Percentiles rank a stretch among this genome's conserved stretches.
Evolutionary conservation across 2,113 vertebrate species (phyloP).

Genomic region (Phocoena phocoena): DNA sequence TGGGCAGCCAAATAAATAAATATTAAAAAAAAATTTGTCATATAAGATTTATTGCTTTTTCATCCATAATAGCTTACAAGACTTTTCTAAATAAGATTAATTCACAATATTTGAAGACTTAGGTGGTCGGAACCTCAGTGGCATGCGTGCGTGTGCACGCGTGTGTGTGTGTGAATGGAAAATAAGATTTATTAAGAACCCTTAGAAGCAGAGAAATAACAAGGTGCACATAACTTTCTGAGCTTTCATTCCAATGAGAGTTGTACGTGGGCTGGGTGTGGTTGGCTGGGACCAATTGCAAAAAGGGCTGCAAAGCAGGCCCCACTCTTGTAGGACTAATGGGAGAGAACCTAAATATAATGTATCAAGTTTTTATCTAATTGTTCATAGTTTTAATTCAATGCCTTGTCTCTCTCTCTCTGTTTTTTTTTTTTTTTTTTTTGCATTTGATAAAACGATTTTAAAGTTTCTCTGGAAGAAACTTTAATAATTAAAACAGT

Average conservation of each 20-base stretch:
- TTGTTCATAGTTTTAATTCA: neutral
- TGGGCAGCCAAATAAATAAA: too few relatives aligned
- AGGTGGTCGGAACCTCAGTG: neutral
- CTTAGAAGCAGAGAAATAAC: neutral
- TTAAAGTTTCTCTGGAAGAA: slow-evolving; percentile 10
- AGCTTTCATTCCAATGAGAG: neutral
- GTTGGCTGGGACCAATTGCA: neutral
- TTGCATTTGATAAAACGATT: slow-evolving; percentile 11
- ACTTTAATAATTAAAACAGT: neutral
- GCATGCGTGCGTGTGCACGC: neutral
- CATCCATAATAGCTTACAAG: neutral
- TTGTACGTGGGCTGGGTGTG: neutral
- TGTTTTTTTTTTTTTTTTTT: neutral
- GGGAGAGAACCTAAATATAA: neutral
- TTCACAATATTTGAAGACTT: slow-evolving; percentile 22
- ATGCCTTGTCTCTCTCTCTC: neutral
- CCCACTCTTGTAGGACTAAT: neutral
- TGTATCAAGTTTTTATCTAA: neutral
- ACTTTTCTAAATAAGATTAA: slow-evolving; percentile 41
- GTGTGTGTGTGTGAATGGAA: neutral
- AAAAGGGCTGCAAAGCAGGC: neutral
- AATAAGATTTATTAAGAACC: neutral
- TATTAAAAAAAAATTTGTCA: neutral
- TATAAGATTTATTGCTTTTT: slow-evolving; percentile 2
- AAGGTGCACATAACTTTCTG: neutral